Evolutionary conservation across 2,797 vertebrate species (phyloP), one percentile per base, ranked within the genome.

Genomic region (Enteromius thamalakanensis): DNA sequence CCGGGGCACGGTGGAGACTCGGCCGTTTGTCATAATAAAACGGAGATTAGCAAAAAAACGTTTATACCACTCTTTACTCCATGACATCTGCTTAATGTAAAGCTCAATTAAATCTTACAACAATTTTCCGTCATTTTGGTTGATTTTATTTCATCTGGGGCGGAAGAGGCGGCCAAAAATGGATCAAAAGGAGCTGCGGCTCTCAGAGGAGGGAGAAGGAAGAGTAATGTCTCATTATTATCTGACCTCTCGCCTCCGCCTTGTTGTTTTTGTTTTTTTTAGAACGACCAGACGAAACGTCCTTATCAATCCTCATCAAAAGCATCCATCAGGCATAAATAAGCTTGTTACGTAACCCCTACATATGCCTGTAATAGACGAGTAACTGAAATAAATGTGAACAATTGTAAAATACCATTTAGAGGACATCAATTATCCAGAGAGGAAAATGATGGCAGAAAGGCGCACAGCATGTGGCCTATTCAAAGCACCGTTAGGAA

Each of bases 401-500:
- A 83, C 74, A 69, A 79, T 79, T 53, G 58, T 86, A 26, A 75
- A 47, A 69, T 51, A 53, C 26, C 70, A 75, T 81, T 80, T 72
- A 83, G 49, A 83, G 70, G 42, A 71, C 37, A 53, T 68, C 55
- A 40, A 68, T 86, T 84, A 79, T 83, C 76, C 49, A 14, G 8
- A 58, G 64, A 77, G 76, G 58, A 79, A 82, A 79, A 79, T 72
- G 17, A 42, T 29, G 26, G 60, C 5, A 55, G 75, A 72, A 81
- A 49, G 79, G 45, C 37, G 19, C 45, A 6, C 83, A 47, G 83
- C 80, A 51, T 62, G 77, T 64, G 19, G 34, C 21, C 87, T 69
- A 55, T 83, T 80, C 71, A 55, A 23, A 64, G 26, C 32, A n/a
- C 42, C 3, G 60, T 81, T 80, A 88, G 69, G 76, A 80, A 83